Conservation (phyloP, 2,888 invertebrate genomes). For the Synergus itoensis region DNA sequence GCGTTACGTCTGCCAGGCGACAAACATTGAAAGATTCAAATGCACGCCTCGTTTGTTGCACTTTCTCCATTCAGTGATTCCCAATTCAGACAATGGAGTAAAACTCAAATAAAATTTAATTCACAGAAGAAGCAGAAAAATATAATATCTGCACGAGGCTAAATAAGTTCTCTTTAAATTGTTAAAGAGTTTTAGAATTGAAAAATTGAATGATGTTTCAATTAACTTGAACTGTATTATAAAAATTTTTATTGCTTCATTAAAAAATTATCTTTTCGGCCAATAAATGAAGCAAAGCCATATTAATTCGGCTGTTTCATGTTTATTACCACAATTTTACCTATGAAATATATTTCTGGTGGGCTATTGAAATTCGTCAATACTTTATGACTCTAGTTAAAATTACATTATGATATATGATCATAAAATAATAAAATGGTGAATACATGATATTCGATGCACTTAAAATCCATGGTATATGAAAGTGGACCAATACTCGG, state of each 20-base stretch:
- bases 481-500: too few relatives aligned
- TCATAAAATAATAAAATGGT: too few relatives aligned
- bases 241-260: background rate
- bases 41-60: slow-evolving; percentile 3
- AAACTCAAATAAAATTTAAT: background rate
- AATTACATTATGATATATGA: background rate
- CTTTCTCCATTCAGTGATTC: slow-evolving; percentile 19
- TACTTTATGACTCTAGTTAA: background rate
- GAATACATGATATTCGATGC: too few relatives aligned
- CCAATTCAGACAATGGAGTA: background rate
- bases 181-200: too few relatives aligned
- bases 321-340: slow-evolving; percentile 26
- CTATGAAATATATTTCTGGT: slow-evolving; percentile 13
- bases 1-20: slow-evolving; percentile 21
- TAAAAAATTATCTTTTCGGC: background rate
- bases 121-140: background rate
- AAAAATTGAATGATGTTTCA: too few relatives aligned
- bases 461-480: too few relatives aligned
- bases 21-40: slow-evolving; percentile 29
- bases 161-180: too few relatives aligned
- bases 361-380: background rate
- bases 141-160: too few relatives aligned
- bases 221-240: too few relatives aligned
- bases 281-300: background rate
- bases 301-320: slow-evolving; percentile 1